These are phyloP conservation scores for Drosophila quinaria DNA, from an alignment of 2,888 invertebrate species.

Conservation along the genomic window DNA sequence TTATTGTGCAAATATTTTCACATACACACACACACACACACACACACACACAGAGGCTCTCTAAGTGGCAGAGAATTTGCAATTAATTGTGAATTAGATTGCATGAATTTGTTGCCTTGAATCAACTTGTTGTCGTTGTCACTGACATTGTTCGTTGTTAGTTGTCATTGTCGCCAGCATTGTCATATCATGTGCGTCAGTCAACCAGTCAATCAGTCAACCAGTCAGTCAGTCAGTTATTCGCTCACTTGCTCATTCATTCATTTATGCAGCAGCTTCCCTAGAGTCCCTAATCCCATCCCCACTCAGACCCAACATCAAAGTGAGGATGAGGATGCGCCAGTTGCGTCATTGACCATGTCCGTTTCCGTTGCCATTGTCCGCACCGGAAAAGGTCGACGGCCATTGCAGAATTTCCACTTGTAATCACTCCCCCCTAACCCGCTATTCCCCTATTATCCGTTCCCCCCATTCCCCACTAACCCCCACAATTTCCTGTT, in stretches of 20 bases:
- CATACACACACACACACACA: conserved; percentile 47
- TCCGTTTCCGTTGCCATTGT: conserved; percentile 61
- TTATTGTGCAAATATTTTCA: conserved; percentile 84
- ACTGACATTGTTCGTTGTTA: conserved; percentile 20
- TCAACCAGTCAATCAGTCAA: conserved; percentile 42
- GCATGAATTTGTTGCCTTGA: conserved; percentile 69
- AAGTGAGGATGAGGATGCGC: conserved; percentile 27
- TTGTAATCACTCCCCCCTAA: background rate
- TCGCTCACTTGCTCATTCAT: conserved; percentile 51
- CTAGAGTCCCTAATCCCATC: background rate
- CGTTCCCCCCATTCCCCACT: background rate
- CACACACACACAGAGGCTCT: conserved; percentile 28
- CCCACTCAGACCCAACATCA: background rate
- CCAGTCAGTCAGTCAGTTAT: conserved; percentile 29
- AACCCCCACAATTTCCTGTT: conserved; percentile 5
- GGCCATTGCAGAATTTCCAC: conserved; percentile 26
- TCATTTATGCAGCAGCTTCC: conserved; percentile 60
- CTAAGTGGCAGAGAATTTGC: conserved; percentile 77
- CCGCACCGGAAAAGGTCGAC: conserved; percentile 57
- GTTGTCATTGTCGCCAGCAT: conserved; percentile 18
- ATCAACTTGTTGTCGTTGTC: conserved; percentile 39
- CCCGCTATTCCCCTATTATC: conserved; percentile 5
- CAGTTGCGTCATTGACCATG: conserved; percentile 58
- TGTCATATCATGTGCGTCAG: conserved; percentile 24
- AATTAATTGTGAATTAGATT: conserved; percentile 85